Evolutionary conservation across 2,113 vertebrate species (phyloP), one percentile per base, ranked within the genome.

Genomic region (Heteronetta atricapilla): DNA sequence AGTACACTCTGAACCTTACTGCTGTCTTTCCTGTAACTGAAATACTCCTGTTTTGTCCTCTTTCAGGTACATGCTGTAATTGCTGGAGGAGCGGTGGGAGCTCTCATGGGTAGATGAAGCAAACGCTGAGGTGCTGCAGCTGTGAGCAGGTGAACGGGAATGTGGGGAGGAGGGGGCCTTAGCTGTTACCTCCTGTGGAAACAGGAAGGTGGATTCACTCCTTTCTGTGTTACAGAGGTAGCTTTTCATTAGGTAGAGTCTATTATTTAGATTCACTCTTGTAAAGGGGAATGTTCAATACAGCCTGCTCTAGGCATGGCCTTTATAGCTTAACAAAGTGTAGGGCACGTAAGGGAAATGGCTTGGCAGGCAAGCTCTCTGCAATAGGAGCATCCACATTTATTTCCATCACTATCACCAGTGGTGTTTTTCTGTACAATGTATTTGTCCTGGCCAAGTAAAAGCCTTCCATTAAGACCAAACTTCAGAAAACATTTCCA

Each of bases 341-440:
- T 17, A 64, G 8, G 9, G 23, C 8, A 17, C 26, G 15, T 53
- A 64, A 89, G 4, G 74, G 28, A 81, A 79, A 88, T 58, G 23
- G 8, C 73, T 79, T 42, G 55, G 9, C 26, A 84, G n/a, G 40
- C 84, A 87, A 75, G 28, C 3, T 74, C 28, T 72, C 42, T 62
- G 58, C 56, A 68, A 33, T 23, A 64, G 21, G 38, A 60, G 62
- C 22, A 6, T 73, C 44, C 58, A 48, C 6, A 6, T 85, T 87
- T 77, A 34, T 0, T 0, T 42, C 34, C 14, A n/a, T 70, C 1
- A 0, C 26, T 18, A 20, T 88, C 21, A 14, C 58, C 31, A 20
- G 12, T 14, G 13, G 52, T 42, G 8, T 60, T 66, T 46, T 91
- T 94, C 20, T 17, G 11, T 10, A 13, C 0, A 28, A 11, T 3